These are phyloP conservation scores for Drosophila nr. perissopoda DNA, from an alignment of 2,888 invertebrate genomes.

Conservation along the genomic window DNA sequence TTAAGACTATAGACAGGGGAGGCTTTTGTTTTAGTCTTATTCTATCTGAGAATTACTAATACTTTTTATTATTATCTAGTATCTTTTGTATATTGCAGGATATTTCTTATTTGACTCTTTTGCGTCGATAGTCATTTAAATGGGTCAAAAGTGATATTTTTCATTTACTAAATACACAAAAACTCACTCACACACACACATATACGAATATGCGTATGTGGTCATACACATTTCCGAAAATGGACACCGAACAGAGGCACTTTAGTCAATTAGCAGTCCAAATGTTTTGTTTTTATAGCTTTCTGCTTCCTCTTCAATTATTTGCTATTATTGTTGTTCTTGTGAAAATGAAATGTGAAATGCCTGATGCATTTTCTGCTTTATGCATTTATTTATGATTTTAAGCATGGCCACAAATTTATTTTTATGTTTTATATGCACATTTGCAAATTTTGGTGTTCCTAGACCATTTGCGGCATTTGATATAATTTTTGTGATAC, in stretches of 20 bases:
- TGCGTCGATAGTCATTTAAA: conserved; percentile 50
- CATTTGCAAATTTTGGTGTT: conserved; percentile 43
- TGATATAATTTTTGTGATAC: conserved; percentile 10
- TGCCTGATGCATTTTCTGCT: conserved; percentile 49
- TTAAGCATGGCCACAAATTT: conserved; percentile 41
- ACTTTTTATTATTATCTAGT: not conserved
- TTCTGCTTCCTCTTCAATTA: conserved; percentile 14
- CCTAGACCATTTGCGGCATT: conserved; percentile 47
- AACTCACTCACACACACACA: not conserved
- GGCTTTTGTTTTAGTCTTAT: not conserved
- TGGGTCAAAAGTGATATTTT: conserved; percentile 64
- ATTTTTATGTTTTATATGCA: conserved; percentile 36
- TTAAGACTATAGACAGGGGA: not conserved
- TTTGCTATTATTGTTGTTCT: conserved; percentile 8
- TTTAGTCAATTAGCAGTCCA: conserved; percentile 73
- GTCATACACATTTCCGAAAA: conserved; percentile 28
- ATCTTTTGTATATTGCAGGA: conserved; percentile 1
- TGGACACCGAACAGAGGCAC: conserved; percentile 55
- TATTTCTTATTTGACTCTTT: conserved; percentile 22
- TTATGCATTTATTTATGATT: conserved; percentile 69
- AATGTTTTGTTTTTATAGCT: conserved; percentile 57
- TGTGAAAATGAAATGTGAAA: conserved; percentile 28
- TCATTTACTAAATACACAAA: conserved; percentile 35
- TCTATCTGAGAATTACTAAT: not conserved
- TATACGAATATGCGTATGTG: conserved; percentile 1